These are phyloP conservation scores for Tryphoninae sp. DNA, from an alignment of 2,888 invertebrate species.

Conservation along the genomic window DNA sequence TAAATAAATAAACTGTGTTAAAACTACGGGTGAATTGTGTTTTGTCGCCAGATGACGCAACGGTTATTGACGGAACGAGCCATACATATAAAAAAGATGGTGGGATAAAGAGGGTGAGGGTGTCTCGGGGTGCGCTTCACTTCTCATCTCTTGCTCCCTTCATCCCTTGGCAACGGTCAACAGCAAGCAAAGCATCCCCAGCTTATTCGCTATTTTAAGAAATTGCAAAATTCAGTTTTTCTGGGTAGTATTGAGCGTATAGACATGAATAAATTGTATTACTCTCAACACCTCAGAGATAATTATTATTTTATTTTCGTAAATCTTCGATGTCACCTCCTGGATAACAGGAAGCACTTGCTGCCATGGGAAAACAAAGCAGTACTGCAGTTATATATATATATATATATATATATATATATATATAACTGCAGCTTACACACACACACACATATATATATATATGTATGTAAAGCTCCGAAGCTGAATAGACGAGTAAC, in stretches of 20 bases:
- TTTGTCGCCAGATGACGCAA: neutral
- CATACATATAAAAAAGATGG: conserved; percentile 6
- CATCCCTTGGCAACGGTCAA: conserved; percentile 38
- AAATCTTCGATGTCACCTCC: conserved; percentile 59
- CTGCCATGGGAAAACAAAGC: neutral
- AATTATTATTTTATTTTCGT: conserved; percentile 73
- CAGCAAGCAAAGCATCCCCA: conserved; percentile 58
- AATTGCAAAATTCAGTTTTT: conserved; percentile 74
- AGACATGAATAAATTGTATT: conserved; percentile 71
- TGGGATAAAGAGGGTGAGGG: conserved; percentile 62
- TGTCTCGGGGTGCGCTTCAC: conserved; percentile 51
- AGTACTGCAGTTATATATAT: neutral
- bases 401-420: conserved; percentile 2
- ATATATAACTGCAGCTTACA: no score
- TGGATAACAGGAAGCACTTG: conserved; percentile 28
- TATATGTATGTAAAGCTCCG: neutral
- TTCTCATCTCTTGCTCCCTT: conserved; percentile 22
- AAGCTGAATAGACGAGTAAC: neutral
- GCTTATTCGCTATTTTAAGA: conserved; percentile 75
- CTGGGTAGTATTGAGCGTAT: neutral
- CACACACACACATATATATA: no score
- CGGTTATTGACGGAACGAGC: conserved; percentile 23
- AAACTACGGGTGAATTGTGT: neutral
- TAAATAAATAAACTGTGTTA: no score
- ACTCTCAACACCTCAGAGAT: conserved; percentile 69